Percentiles rank a stretch among this genome's conserved stretches.
phyloP scores from a whole-genome alignment of 2,113 vertebrate genomes.

The Gymnobelideus leadbeateri region DNA sequence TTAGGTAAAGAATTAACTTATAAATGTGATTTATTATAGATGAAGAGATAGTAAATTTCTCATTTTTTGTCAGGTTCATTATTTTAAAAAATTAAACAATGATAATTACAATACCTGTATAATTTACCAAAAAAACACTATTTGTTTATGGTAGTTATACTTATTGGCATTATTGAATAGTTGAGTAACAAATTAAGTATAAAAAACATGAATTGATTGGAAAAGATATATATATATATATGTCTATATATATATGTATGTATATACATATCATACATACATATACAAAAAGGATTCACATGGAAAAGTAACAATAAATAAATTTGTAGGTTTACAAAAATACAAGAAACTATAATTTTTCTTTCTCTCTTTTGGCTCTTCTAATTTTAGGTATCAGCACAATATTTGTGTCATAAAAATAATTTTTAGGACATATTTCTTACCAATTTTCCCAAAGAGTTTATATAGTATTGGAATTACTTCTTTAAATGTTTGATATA shows the following conservation, averaged over 20 bases:
- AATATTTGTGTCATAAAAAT: no score
- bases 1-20: conserved; percentile 37
- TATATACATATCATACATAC: conserved; percentile 71
- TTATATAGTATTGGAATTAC: no score
- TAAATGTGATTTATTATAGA: conserved; percentile 64
- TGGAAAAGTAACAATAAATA: conserved; percentile 86
- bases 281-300: conserved; percentile 71
- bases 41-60: conserved; percentile 83
- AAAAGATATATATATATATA: conserved; percentile 79
- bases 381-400: background rate
- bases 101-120: conserved; percentile 87
- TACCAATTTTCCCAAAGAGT: no score
- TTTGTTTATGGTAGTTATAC: conserved; percentile 82
- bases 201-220: conserved; percentile 78
- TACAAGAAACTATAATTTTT: conserved; percentile 87
- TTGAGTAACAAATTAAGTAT: conserved; percentile 82
- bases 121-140: conserved; percentile 88
- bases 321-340: conserved; percentile 91
- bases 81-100: conserved; percentile 83
- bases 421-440: no score
- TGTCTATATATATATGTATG: no score
- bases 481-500: no score
- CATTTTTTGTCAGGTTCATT: conserved; percentile 80
- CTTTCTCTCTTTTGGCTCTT: no score
- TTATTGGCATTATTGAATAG: conserved; percentile 88